Evolutionary conservation across 2,113 vertebrate species (phyloP), one percentile per base, ranked within the genome.

Genomic region (Cottus gobio): DNA sequence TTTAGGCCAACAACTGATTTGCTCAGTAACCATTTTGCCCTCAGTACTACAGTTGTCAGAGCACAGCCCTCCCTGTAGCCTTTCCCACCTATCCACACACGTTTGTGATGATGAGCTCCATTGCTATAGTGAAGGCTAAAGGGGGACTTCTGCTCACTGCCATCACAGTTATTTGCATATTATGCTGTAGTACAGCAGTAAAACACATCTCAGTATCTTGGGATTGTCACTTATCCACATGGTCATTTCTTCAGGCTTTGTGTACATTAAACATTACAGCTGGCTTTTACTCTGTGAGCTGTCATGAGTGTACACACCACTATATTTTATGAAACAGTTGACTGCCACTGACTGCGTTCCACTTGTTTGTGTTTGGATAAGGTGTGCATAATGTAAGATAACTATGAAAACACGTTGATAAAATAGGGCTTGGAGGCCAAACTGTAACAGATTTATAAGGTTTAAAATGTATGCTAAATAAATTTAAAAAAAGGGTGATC

Each of bases 281-380:
- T 44, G 39, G 20, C 67, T 71, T 30, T 48, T 26, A 56, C 30
- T 56, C 34, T 57, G 39, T 63, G 34, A 56, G 65, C 58, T 73
- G 84, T 48, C 72, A 68, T 3, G 5, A 16, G 37, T 72, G 66
- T 64, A 62, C 79, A 78, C 61, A 84, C 44, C 60, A 28, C 54
- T 65, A 77, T 89, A 71, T 81, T 82, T 82, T 85, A 82, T 89
- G 84, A 20, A 89, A 64, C 66, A 66, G 22, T 50, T 44, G 56
- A 13, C 12, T 80, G 61, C 52, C 75, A 36, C n/a, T 22, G 11
- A 62, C 50, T 39, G 5, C 50, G 58, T 57, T 74, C 22, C 37
- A 54, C 63, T n/a, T 80, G 46, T 64, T 46, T 68, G 65, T 39
- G 30, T 80, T 83, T 48, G 62, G 56, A 80, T 71, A 30, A 64